Base-by-base conservation (phyloP, 1,140 invertebrate species). In the Akabosia matsudoensis region DNA sequence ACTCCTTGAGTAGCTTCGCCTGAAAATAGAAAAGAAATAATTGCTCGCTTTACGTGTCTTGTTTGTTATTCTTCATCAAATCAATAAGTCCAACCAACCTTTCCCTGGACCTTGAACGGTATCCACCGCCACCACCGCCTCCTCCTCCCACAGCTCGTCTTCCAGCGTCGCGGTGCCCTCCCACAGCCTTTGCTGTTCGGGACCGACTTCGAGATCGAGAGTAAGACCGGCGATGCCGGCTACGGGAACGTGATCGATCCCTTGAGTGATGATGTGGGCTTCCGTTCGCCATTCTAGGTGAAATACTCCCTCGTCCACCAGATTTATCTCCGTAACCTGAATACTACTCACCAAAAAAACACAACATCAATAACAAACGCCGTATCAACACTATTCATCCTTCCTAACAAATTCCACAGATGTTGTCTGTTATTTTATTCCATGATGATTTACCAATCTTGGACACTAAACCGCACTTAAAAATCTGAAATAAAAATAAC, bases 1-100 rank as follows among this genome's bases (percentile, higher is more conserved):
- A 33, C 86, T 87, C 3, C 86, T 81, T 70, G 85, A 87, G 70
- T 84, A 84, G 73, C 84, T 85, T 13, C 85, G 76, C 24, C 70
- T 33, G 54, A 76, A 79, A 31, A 24, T 33, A 64, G 28, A 56
- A 45, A 45, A 45, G 7, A 45, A 45, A 45, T 7, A 45, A 45
- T 45, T 45, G 37, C n/a, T n/a, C n/a, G n/a, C n/a, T n/a, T n/a
- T n/a, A n/a, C n/a, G n/a, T n/a, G n/a, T n/a, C n/a, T n/a, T n/a
- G n/a, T n/a, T n/a, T n/a, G n/a, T n/a, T n/a, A n/a, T n/a, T n/a
- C n/a, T n/a, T n/a, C n/a, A n/a, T n/a, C 28, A 22, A 67, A 67
- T 1, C 22, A 28, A 30, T 10, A 7, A 67, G 28, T 30, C 22
- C 13, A 67, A 67, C 30, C 34, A n/a, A 80, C 77, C 79, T 76